Evolutionary conservation across 2,113 vertebrate species (phyloP).

Genomic region (Petrocephalus microphthalmus): DNA sequence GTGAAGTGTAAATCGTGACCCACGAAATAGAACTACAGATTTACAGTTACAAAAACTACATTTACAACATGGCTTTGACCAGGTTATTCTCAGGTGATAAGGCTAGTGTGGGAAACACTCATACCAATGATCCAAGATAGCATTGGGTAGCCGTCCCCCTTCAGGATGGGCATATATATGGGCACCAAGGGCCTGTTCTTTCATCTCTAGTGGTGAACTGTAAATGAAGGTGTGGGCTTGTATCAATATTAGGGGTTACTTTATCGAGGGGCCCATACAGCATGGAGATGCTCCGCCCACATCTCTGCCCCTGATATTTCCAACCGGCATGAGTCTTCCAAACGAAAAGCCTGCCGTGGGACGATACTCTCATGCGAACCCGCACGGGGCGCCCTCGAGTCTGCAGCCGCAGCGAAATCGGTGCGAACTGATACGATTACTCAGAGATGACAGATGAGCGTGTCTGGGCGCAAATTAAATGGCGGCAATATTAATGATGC

Average conservation of each 20-base stretch:
- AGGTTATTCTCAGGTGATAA: not conserved
- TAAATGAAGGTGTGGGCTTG: not conserved
- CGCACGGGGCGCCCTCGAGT: not conserved
- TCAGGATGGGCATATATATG: not conserved
- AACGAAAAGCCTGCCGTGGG: not conserved
- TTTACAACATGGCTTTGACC: not conserved
- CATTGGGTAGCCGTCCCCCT: not conserved
- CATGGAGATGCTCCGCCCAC: not conserved
- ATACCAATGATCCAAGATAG: not conserved
- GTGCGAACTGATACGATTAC: not conserved
- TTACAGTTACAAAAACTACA: not conserved
- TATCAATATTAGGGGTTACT: not conserved
- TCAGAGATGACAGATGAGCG: constrained; percentile 9
- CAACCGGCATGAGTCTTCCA: not conserved
- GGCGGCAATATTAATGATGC: constrained; percentile 8
- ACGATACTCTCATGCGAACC: not conserved
- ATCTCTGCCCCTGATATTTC: not conserved
- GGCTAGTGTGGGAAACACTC: not conserved
- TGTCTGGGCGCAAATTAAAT: constrained; percentile 1
- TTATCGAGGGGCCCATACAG: not conserved
- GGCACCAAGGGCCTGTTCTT: not conserved
- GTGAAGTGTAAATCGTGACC: not conserved
- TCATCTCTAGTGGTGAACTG: not conserved
- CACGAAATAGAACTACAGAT: not conserved
- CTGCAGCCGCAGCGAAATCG: not conserved